Conservation (phyloP, 2,797 vertebrate species). For the Thunnus albacares region DNA sequence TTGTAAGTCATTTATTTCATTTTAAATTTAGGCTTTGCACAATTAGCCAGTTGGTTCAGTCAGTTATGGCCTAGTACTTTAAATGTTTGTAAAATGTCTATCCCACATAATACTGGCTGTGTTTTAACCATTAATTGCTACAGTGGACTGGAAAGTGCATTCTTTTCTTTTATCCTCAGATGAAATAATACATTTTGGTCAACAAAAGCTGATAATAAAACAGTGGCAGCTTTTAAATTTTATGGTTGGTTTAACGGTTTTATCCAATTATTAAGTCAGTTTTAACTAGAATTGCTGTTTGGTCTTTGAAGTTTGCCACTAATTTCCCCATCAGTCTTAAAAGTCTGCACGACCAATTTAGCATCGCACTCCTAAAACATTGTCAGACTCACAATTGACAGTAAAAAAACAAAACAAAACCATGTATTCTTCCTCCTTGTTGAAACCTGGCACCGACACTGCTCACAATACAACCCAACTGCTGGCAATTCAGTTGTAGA, state of each 20-base stretch:
- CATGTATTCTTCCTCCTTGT: too few species aligned
- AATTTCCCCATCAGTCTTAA: background rate
- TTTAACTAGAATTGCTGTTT: background rate
- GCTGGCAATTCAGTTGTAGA: too few species aligned
- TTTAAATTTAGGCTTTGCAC: background rate
- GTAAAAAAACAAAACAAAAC: too few species aligned
- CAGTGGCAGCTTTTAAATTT: background rate
- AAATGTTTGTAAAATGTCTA: background rate
- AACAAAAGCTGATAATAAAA: background rate
- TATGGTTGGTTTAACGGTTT: background rate
- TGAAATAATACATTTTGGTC: background rate
- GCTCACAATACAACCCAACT: too few species aligned
- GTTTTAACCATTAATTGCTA: background rate
- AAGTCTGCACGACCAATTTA: background rate
- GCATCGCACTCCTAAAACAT: too few species aligned
- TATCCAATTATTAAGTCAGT: background rate
- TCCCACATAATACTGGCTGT: too few species aligned
- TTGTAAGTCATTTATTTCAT: background rate
- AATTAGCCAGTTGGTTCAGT: background rate
- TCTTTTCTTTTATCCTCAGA: background rate
- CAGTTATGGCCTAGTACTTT: too few species aligned
- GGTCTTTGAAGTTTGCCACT: background rate
- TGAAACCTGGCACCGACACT: too few species aligned
- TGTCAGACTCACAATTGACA: too few species aligned
- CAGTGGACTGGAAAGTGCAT: background rate